Conservation (phyloP, 1,140 invertebrate genomes). For the Megalopta genalis region DNA sequence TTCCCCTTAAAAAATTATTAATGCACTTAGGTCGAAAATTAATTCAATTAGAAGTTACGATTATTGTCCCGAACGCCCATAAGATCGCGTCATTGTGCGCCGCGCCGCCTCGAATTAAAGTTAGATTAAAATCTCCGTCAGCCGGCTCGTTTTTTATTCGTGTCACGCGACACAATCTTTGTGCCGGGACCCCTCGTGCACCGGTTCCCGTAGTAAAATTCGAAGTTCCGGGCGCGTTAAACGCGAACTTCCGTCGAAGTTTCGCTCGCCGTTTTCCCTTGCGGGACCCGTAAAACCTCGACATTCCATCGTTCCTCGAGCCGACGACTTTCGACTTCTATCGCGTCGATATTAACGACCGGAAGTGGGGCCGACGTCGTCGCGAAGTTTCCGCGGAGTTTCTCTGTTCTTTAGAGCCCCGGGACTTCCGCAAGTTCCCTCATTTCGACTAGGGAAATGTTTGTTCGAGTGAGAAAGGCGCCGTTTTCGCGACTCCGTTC, state of each 20-base stretch:
- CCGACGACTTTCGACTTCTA: background rate
- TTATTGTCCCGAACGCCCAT: too few relatives aligned
- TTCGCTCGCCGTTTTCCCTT: background rate
- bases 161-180: slow-evolving; percentile 6
- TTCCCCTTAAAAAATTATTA: too few relatives aligned
- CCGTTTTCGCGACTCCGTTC: background rate
- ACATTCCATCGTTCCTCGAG: background rate
- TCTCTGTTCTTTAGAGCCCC: background rate
- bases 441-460: background rate
- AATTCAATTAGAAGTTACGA: too few relatives aligned
- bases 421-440: background rate
- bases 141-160: background rate
- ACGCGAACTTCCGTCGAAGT: background rate
- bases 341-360: background rate
- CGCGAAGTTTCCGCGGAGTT: background rate
- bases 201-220: background rate
- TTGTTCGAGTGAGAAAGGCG: background rate
- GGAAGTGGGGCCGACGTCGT: background rate
- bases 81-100: too few relatives aligned
- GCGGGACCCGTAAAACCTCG: background rate
- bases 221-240: background rate
- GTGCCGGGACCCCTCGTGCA: background rate
- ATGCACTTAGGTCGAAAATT: too few relatives aligned
- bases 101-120: background rate
- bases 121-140: slow-evolving; percentile 19